These are phyloP conservation scores for Lagodon rhomboides DNA, from an alignment of 2,797 vertebrate species.

Conservation along the genomic window DNA sequence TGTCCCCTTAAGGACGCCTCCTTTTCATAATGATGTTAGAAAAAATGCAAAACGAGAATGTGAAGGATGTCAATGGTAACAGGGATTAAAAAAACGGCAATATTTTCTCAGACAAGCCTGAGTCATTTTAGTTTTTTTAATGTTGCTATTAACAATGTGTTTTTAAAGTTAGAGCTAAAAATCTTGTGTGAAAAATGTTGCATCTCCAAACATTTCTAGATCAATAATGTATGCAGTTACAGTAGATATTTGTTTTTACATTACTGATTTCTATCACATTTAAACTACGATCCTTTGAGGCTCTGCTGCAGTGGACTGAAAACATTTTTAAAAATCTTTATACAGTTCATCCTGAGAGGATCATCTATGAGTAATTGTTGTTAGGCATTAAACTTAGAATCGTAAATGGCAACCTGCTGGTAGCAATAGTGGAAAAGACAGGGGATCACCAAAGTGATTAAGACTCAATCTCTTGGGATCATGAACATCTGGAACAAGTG, in stretches of 20 bases:
- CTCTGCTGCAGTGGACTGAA: too few species aligned
- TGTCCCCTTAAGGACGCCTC: background rate
- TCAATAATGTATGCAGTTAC: background rate
- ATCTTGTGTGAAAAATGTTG: background rate
- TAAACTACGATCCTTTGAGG: background rate
- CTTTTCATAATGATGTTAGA: slow-evolving; percentile 28
- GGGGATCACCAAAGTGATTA: too few species aligned
- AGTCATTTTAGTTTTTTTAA: background rate
- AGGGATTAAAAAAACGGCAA: background rate
- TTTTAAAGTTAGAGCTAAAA: background rate
- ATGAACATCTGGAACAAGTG: too few species aligned
- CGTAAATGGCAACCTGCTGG: too few species aligned
- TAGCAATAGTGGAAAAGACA: too few species aligned
- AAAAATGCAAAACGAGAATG: background rate
- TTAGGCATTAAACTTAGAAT: background rate
- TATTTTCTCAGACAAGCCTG: background rate
- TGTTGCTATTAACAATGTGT: background rate
- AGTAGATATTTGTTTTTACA: background rate
- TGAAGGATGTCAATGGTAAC: slow-evolving; percentile 16
- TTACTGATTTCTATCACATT: background rate
- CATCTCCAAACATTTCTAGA: background rate
- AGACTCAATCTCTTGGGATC: too few species aligned
- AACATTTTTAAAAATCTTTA: too few species aligned
- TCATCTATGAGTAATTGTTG: background rate
- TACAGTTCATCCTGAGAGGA: background rate